Evolutionary conservation across 2,888 invertebrate species (phyloP), one percentile per base, ranked within the genome.

Genomic region (Nomada fabriciana): DNA sequence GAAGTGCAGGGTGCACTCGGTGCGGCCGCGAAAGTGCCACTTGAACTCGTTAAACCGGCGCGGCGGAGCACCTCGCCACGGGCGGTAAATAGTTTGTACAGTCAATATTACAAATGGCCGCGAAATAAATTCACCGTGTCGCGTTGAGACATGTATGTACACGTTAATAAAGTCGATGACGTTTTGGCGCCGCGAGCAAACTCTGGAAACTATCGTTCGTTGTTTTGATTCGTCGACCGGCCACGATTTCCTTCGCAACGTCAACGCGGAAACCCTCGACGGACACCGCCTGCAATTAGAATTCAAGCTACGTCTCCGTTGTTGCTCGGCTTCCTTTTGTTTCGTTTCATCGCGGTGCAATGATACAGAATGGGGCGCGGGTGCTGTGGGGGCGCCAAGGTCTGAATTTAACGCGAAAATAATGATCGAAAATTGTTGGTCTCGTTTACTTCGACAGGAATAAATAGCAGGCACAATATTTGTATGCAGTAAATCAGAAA

Each of bases 51-150:
- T 52, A 80, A 81, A 80, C 50, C 69, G 69, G 36, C 36, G 36
- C 36, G 9, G 60, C 74, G 74, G 70, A 74, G 65, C 42, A 67
- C 69, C 74, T 70, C 55, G 80, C 63, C 65, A 67, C 69, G 42
- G 60, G 55, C 57, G 61, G 67, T 61, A 83, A 83, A 76, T 76
- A 72, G 81, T 83, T 83, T 76, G 76, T 73, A 67, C 81, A 71
- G 83, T 81, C 83, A 83, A 83, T 81, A 83, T 81, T 81, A 70
- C 81, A 81, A 81, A 76, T 67, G 73, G 67, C 67, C 76, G 69
- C 57, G 83, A 83, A 79, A 82, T 78, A 83, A 83, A 83, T 82
- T 77, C 70, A 10, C 43, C 65, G n/a, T 29, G 59, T 60, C 67
- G 25, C 20, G 36, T 9, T 4, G 10, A 10, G 25, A 50, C 7